A percentile compares a stretch with the other conserved stretches of the same genome.
phyloP scores from a whole-genome alignment of 2,888 invertebrate species.

The Leptinotarsa haldemani region DNA sequence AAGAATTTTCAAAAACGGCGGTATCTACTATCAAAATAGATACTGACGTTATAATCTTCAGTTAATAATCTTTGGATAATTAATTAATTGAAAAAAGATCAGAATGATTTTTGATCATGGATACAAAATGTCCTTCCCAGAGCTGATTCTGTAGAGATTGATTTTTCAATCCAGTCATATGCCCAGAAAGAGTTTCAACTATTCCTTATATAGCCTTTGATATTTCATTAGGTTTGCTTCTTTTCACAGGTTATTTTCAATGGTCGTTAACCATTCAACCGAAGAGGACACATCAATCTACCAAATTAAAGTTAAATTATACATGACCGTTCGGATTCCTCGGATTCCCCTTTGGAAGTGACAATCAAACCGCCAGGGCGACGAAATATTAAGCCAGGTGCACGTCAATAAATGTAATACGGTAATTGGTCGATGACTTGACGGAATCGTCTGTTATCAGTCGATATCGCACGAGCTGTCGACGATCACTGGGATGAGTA shows the following conservation, averaged over 20 bases:
- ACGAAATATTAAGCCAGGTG: slow-evolving; percentile 50
- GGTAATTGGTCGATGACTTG: slow-evolving; percentile 64
- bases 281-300: slow-evolving; percentile 16
- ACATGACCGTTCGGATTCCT: slow-evolving; percentile 30
- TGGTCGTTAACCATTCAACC: background rate
- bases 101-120: no score
- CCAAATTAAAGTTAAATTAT: slow-evolving; percentile 36
- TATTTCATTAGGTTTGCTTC: background rate
- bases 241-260: background rate
- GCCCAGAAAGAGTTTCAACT: no score
- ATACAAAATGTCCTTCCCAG: no score
- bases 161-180: no score
- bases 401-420: slow-evolving; percentile 53
- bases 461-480: slow-evolving; percentile 58
- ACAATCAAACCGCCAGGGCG: slow-evolving; percentile 34
- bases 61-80: no score
- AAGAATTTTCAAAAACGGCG: no score
- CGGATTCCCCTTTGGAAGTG: slow-evolving; percentile 35
- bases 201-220: no score
- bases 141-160: no score
- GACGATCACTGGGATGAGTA: slow-evolving; percentile 61
- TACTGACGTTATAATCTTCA: no score
- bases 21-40: no score
- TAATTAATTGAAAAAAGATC: no score
- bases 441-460: slow-evolving; percentile 61